Evolutionary conservation across 2,888 invertebrate species (phyloP).

Genomic region (Tenthredo notha): DNA sequence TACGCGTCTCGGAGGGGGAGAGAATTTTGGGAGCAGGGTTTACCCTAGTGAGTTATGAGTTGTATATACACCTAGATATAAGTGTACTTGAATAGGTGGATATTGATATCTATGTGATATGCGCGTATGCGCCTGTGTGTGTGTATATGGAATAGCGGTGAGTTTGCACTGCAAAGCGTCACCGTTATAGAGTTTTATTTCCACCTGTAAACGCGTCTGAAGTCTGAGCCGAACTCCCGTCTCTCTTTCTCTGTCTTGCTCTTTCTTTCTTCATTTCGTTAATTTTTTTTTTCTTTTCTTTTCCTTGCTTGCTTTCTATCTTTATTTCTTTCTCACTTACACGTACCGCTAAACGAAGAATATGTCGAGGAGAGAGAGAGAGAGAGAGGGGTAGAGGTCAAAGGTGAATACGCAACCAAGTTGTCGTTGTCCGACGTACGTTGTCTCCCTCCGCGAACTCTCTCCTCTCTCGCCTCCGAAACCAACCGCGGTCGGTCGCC

Average conservation of each 20-base stretch:
- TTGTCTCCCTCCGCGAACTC: slow-evolving; percentile 2
- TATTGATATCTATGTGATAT: background rate
- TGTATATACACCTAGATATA: background rate
- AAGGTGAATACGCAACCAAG: slow-evolving; percentile 43
- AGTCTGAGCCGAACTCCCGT: background rate
- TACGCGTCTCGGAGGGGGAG: background rate
- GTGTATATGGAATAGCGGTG: background rate
- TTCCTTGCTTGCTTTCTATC: slow-evolving; percentile 45
- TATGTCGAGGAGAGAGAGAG: background rate
- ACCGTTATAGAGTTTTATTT: slow-evolving; percentile 38
- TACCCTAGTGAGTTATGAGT: background rate
- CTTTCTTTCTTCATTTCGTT: slow-evolving; percentile 36
- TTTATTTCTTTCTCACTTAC: background rate
- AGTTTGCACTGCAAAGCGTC: background rate
- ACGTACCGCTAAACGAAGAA: slow-evolving; percentile 3
- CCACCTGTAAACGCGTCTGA: slow-evolving; percentile 28
- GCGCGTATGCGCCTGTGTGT: background rate
- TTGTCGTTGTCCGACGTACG: background rate
- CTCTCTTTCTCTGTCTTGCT: slow-evolving; percentile 16
- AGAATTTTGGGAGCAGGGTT: background rate
- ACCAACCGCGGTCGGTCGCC: slow-evolving; percentile 27
- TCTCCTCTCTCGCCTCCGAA: slow-evolving; percentile 30
- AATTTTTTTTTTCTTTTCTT: background rate
- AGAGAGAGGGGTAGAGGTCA: slow-evolving; percentile 11
- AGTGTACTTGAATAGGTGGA: background rate